Base-by-base conservation (phyloP, 2,797 vertebrate species). In the Dallia pectoralis region DNA sequence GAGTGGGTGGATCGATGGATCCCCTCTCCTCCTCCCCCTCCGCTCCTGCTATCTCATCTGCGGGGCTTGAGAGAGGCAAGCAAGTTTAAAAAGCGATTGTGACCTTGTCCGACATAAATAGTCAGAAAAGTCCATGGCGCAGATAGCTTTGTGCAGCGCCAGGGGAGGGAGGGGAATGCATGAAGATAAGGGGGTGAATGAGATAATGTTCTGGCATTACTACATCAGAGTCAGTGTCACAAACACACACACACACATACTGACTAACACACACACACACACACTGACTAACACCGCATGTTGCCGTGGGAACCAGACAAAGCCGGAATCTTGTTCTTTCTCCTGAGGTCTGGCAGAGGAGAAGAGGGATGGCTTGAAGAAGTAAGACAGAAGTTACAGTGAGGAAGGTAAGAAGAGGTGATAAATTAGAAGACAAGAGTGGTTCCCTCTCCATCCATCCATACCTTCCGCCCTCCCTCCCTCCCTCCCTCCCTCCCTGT, bases 81-180 rank as follows among this genome's bases (percentile, higher is more conserved):
- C 87, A 94, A 93, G 82, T 92, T 90, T 92, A 94, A 94, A 94
- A n/a, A n/a, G n/a, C 94, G 95, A 97, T 96, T 94, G 95, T 95
- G 95, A 98, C 96, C 95, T 97, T 96, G 95, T 95, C 93, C 86
- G 91, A 96, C 95, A 95, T 93, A 95, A 96, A 96, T 91, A 95
- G 93, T 91, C 91, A 91, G 91, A 93, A 93, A 93, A 94, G 93
- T 94, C 94, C 93, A 93, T 90, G 85, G 89, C 93, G 91, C 90
- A 83, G 92, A 95, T 92, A 95, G 94, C 92, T 93, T 93, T 91
- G 87, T 91, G 87, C 84, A 76, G 78, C 81, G 80, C 74, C 49
- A 30, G 56, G 76, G 79, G 65, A 62, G 67, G 78, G 76, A 71
- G 72, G 84, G 75, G 69, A 78, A 83, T 78, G 84, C 85, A 86